phyloP scores from a whole-genome alignment of 2,797 vertebrate species.

The Crenuchus spilurus region DNA sequence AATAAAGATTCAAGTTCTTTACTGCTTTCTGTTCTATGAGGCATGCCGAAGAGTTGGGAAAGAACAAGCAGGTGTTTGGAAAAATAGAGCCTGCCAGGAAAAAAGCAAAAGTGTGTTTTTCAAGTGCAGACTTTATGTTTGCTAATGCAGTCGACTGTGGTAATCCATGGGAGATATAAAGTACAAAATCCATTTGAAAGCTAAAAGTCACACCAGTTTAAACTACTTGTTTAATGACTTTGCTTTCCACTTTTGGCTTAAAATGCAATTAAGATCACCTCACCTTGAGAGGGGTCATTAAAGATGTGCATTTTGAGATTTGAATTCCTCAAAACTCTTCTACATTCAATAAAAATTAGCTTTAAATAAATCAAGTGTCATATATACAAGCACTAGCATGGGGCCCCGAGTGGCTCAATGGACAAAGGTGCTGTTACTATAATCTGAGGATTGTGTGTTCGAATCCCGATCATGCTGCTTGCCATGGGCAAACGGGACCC shows the following conservation, averaged over 20 bases:
- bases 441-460: too few species aligned
- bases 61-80: slow-evolving; percentile 43
- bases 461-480: too few species aligned
- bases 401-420: too few species aligned
- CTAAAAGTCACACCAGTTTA: neutral
- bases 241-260: neutral
- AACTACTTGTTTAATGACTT: neutral
- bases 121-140: slow-evolving; percentile 19
- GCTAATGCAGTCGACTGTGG: slow-evolving; percentile 35
- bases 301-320: too few species aligned
- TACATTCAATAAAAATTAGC: too few species aligned
- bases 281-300: neutral
- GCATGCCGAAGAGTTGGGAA: slow-evolving; percentile 13
- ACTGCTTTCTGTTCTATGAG: too few species aligned
- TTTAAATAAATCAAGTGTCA: too few species aligned
- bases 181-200: slow-evolving; percentile 19
- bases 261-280: neutral
- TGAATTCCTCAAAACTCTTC: too few species aligned
- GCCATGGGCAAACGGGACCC: too few species aligned
- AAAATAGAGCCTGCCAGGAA: slow-evolving; percentile 46
- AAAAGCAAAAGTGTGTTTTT: slow-evolving; percentile 47
- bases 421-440: too few species aligned
- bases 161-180: slow-evolving; percentile 10
- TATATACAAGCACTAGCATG: too few species aligned
- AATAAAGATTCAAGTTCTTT: too few species aligned